Base-by-base conservation (phyloP, 2,797 vertebrate genomes). In the Phylloscopus collybita region DNA sequence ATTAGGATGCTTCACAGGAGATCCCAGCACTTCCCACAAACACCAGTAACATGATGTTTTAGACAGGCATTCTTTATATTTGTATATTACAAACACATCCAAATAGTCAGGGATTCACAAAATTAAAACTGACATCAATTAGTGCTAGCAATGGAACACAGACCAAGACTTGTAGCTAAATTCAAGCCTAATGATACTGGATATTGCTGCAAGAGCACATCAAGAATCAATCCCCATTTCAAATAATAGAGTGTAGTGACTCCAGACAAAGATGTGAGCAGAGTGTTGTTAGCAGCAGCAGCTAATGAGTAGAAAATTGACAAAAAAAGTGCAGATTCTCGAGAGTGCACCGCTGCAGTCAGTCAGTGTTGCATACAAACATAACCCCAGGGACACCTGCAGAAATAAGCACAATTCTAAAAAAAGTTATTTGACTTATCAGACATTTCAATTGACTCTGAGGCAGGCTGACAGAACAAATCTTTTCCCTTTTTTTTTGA, bases 1-100 rank as follows among this genome's bases (percentile, higher is more conserved):
- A 97, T 94, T 96, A 93, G 91, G 82, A 83, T 79, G 80, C 85
- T 90, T 92, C 87, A 86, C 72, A 83, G 59, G 87, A 80, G 69
- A 92, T 86, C 59, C 40, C 87, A 78, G 65, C 0, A 1, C 69
- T 95, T 95, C 81, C 91, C 75, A 91, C 78, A 91, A 88, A 80
- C 81, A 71, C 38, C 45, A 53, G 53, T 80, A 87, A 92, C 91
- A 89, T 89, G 72, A 91, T 87, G 81, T 38, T 89, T 96, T 83
- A 85, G 92, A 83, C 91, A 91, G 79, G 50, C 75, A 62, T 78
- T 86, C 65, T 82, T 65, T 80, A 29, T 69, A 42, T 73, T 61
- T 83, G 50, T 93, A 10, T 75, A 51, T 69, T 65, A n/a, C 11
- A 74, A 78, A 92, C 89, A 95, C 21, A 61, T 54, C n/a, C 69